Base-by-base conservation (phyloP, 2,888 invertebrate genomes). In the Blera fallax region DNA sequence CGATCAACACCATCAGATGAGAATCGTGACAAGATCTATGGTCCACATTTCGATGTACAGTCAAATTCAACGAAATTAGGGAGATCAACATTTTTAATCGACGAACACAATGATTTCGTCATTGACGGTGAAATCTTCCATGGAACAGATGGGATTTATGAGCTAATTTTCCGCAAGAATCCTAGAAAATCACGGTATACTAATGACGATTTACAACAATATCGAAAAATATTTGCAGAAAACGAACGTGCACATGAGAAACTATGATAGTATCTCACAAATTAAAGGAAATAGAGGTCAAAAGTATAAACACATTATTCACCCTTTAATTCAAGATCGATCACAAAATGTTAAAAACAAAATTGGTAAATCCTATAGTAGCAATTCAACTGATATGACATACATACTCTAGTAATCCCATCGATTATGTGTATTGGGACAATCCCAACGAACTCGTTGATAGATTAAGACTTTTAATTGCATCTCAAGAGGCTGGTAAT, bases 21-120 rank as follows among this genome's bases (percentile, higher is more conserved):
- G 10, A 64, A 64, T 48, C 64, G 18, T 64, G 48, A 64, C 48
- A 60, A 40, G 11, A 24, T n/a, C 2, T 60, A 43, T 43, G 37
- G 52, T 18, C 52, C 65, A 27, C 50, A 69, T 54, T 54, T 69
- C 16, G 54, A 69, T 69, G 24, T 32, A 2, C 48, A 65, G 7
- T 43, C 69, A 50, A 27, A 52, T 37, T 52, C 62, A 43, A 18
- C 24, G 10, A 40, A 73, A 74, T 32, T 45, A 34, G 40, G 50
- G 10, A 52, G 21, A n/a, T 62, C 27, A 48, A 37, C n/a, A 10
- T 34, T 60, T 72, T 24, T 0, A 18, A 48, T 60, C n/a, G 50
- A 60, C 24, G 50, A 27, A 5, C 45, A 72, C 14, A 18, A 29
- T 6, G 18, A 60, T 37, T 48, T 60, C 24, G 14, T 43, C 2